Percentiles rank a stretch among this genome's conserved stretches.
Conservation (phyloP, 2,113 vertebrate species). For the Aix galericulata region DNA sequence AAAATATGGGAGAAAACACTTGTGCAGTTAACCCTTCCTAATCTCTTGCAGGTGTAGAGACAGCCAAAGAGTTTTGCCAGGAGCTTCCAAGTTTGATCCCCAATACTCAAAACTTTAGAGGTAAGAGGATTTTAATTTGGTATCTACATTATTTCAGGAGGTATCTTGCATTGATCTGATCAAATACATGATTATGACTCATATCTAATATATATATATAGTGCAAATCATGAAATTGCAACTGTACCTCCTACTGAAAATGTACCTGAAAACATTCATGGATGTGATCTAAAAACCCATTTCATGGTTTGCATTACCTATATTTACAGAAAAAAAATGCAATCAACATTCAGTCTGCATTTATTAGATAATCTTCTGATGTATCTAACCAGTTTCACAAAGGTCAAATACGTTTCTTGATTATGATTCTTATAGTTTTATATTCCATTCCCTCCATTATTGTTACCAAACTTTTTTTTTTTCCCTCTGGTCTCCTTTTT, state of each 20-base stretch:
- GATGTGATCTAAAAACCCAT: not conserved
- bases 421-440: not conserved
- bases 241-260: not conserved
- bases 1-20: not conserved
- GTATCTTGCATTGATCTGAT: not conserved
- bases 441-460: not conserved
- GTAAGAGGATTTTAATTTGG: not conserved
- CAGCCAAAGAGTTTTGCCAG: not conserved
- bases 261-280: not conserved
- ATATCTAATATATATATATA: accelerated
- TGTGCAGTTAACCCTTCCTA: not conserved
- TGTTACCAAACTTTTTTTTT: not conserved
- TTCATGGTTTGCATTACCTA: not conserved
- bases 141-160: not conserved
- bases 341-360: not conserved
- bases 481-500: not conserved
- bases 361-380: not conserved
- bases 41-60: not conserved
- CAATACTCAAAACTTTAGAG: not conserved
- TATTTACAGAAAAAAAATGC: not conserved
- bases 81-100: not conserved
- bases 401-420: not conserved
- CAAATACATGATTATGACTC: not conserved
- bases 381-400: not conserved
- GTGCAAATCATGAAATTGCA: not conserved